Conservation (phyloP, 2,888 invertebrate genomes). For the Spialia ferax region DNA sequence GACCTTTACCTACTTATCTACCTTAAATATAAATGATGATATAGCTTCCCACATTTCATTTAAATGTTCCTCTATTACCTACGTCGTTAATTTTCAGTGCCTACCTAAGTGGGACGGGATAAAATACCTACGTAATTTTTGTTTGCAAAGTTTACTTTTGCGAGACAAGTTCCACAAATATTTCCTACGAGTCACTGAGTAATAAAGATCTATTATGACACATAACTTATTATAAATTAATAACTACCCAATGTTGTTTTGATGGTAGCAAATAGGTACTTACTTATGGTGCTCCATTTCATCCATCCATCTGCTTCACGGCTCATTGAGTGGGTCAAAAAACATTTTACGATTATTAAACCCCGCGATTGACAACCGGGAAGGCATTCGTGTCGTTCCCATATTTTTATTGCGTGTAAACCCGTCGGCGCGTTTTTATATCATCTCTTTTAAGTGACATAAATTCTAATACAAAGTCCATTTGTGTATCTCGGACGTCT, state of each 20-base stretch:
- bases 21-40: no score
- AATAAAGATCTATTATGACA: no score
- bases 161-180: no score
- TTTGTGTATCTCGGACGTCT: constrained; percentile 86
- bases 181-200: no score
- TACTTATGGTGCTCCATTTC: background rate
- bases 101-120: no score
- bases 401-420: constrained; percentile 87
- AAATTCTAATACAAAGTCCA: constrained; percentile 87
- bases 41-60: no score
- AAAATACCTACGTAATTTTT: no score
- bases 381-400: constrained; percentile 80
- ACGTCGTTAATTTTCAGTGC: no score
- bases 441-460: constrained; percentile 85
- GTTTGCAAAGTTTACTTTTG: no score
- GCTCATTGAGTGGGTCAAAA: constrained; percentile 71
- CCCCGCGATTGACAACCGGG: constrained; percentile 82
- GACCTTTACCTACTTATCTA: no score
- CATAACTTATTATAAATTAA: no score
- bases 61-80: no score
- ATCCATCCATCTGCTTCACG: constrained; percentile 29
- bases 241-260: background rate
- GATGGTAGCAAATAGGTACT: background rate
- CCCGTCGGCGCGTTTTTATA: constrained; percentile 84
- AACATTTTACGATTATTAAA: constrained; percentile 86